These are phyloP conservation scores for Helicolenus hilgendorfi DNA, from an alignment of 2,797 vertebrate genomes.

Conservation along the genomic window DNA sequence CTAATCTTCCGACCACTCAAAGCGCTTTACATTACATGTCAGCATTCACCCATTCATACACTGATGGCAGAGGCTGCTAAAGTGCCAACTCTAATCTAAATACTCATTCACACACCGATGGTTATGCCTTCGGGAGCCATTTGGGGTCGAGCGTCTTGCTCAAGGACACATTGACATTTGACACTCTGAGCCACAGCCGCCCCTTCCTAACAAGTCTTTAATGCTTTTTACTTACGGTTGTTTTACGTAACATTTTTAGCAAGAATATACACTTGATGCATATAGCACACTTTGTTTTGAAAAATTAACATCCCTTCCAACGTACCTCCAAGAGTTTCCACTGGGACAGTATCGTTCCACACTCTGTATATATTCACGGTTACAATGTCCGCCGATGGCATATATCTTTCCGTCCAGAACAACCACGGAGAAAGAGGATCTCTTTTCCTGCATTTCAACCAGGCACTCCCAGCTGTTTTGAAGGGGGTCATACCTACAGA, in stretches of 20 bases:
- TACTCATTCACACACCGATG: too few species aligned
- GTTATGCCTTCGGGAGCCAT: too few species aligned
- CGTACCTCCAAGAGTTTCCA: constrained; percentile 87
- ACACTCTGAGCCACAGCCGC: too few species aligned
- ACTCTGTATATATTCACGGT: constrained; percentile 72
- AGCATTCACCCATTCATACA: too few species aligned
- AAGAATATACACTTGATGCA: neutral
- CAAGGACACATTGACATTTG: too few species aligned
- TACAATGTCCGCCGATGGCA: constrained; percentile 84
- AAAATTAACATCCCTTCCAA: neutral
- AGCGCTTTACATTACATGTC: too few species aligned
- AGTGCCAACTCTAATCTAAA: too few species aligned
- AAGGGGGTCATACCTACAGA: constrained; percentile 83
- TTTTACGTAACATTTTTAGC: neutral
- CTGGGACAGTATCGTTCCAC: constrained; percentile 87
- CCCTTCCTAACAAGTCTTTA: too few species aligned
- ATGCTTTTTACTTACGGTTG: too few species aligned
- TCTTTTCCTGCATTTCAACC: constrained; percentile 82
- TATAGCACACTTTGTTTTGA: neutral
- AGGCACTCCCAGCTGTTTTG: constrained; percentile 83
- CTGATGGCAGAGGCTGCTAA: too few species aligned
- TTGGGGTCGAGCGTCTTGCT: too few species aligned
- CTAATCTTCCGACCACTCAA: too few species aligned
- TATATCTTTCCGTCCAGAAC: constrained; percentile 75
- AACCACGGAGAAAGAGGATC: constrained; percentile 83